These are phyloP conservation scores for Chloroclystis v-ata DNA, from an alignment of 2,888 invertebrate genomes.

Conservation along the genomic window DNA sequence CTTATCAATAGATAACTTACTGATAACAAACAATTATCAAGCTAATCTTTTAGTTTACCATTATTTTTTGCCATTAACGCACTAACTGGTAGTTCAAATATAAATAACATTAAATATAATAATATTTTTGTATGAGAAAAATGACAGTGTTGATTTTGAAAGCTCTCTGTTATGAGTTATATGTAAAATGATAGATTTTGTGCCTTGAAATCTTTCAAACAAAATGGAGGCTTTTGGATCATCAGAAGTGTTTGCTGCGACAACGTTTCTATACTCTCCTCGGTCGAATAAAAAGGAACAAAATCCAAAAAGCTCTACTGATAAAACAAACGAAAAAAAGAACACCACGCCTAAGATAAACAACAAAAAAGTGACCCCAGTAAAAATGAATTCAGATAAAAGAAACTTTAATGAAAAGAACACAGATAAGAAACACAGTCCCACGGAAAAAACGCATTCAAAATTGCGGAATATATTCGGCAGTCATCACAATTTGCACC, in stretches of 20 bases:
- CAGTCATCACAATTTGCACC: conserved; percentile 44
- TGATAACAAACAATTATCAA: conserved; percentile 15
- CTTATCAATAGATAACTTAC: conserved; percentile 8
- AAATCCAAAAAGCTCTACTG: neutral
- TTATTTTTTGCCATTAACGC: neutral
- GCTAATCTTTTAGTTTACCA: conserved; percentile 9
- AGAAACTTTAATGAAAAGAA: neutral
- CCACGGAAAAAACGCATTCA: conserved; percentile 47
- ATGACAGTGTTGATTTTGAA: no score
- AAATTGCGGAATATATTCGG: conserved; percentile 52
- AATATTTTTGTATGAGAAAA: neutral
- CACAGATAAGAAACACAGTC: conserved; percentile 35
- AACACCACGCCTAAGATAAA: neutral
- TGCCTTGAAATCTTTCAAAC: neutral
- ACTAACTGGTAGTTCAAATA: neutral
- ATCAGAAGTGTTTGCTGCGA: conserved; percentile 5
- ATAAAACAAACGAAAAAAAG: neutral
- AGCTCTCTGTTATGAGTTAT: neutral
- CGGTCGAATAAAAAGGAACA: neutral
- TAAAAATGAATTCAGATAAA: conserved; percentile 1
- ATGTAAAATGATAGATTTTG: conserved; percentile 3
- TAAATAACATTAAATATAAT: neutral
- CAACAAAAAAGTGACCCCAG: neutral
- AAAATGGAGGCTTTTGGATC: conserved; percentile 10
- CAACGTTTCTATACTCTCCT: neutral